phyloP scores from a whole-genome alignment of 2,797 vertebrate genomes.

The Melopsittacus undulatus region DNA sequence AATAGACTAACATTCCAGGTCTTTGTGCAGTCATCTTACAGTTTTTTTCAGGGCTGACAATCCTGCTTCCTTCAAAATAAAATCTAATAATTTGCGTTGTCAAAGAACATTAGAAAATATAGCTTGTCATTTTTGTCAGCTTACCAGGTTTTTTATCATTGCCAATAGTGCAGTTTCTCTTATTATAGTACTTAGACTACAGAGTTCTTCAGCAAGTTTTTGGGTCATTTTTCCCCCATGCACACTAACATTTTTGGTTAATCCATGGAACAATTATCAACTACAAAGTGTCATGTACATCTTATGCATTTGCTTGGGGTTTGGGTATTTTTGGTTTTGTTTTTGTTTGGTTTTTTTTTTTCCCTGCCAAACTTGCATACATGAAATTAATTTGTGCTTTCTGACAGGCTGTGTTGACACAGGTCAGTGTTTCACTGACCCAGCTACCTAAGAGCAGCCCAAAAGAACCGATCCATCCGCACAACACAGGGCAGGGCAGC shows the following conservation, averaged over 20 bases:
- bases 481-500: neutral
- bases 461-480: neutral
- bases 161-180: neutral
- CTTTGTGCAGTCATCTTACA: neutral
- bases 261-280: neutral
- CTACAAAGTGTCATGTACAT: neutral
- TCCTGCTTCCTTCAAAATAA: neutral
- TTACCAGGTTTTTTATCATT: neutral
- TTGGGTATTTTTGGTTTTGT: neutral
- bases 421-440: neutral
- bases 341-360: neutral
- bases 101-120: slow-evolving; percentile 22
- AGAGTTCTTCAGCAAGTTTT: neutral
- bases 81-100: neutral
- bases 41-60: neutral
- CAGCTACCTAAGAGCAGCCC: neutral
- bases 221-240: neutral
- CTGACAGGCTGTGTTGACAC: neutral
- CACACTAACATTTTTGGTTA: neutral
- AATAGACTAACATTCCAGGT: neutral
- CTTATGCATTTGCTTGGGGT: rapidly evolving
- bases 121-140: slow-evolving; percentile 49
- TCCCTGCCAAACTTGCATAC: neutral
- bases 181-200: neutral
- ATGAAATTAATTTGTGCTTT: neutral